Evolutionary conservation across 1,140 invertebrate species (phyloP).

Genomic region (Procambarus virginalis): DNA sequence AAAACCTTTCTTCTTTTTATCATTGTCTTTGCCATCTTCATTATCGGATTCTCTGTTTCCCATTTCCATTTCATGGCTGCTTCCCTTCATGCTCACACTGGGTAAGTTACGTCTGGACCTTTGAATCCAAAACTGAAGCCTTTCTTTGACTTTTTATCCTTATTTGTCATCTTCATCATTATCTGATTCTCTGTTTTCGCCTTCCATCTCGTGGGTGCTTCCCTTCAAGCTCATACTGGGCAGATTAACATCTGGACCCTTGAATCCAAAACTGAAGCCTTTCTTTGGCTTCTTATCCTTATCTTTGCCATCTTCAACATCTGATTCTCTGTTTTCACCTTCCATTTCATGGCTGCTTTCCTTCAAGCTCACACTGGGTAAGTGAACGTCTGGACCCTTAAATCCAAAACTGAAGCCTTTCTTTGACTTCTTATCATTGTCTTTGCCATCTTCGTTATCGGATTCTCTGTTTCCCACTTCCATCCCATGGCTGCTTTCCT

Average conservation of each 20-base stretch:
- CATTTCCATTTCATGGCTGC: not conserved
- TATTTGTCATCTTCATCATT: not conserved
- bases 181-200: not conserved
- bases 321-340: conserved; percentile 1
- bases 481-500: too few relatives aligned
- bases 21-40: not conserved
- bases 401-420: conserved; percentile 37
- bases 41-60: conserved; percentile 12
- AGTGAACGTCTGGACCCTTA: conserved; percentile 11
- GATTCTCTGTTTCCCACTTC: too few relatives aligned
- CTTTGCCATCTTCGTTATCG: too few relatives aligned
- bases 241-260: conserved; percentile 32
- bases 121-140: conserved; percentile 32
- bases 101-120: conserved; percentile 44
- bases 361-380: conserved; percentile 6
- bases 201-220: not conserved
- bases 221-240: conserved; percentile 27
- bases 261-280: conserved; percentile 10
- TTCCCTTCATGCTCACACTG: conserved; percentile 8
- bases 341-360: conserved; percentile 1
- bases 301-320: not conserved
- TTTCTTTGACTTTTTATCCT: conserved; percentile 22
- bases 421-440: too few relatives aligned
- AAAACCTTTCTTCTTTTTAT: conserved; percentile 16
- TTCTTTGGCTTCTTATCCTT: conserved; percentile 12